Evolutionary conservation across 2,113 vertebrate genomes (phyloP).

Genomic region (Sander vitreus): DNA sequence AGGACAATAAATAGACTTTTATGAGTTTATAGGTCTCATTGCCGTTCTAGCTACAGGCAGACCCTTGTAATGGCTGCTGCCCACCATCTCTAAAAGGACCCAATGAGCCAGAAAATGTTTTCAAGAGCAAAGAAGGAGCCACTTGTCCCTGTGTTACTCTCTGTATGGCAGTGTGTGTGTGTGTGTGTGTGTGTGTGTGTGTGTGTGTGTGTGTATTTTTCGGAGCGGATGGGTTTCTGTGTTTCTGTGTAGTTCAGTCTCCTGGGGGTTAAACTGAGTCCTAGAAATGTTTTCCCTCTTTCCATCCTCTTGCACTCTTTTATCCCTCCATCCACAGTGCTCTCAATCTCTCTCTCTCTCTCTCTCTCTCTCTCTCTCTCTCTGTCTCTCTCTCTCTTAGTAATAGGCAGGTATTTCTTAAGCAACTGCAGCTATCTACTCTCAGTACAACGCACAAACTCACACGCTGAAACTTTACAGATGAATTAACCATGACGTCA

Average conservation of each 20-base stretch:
- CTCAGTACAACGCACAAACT: slow-evolving; percentile 10
- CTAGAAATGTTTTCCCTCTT: slow-evolving; percentile 14
- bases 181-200: slow-evolving; percentile 18
- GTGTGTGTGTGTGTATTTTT: slow-evolving; percentile 1
- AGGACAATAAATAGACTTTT: slow-evolving; percentile 44
- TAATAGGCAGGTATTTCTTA: slow-evolving; percentile 39
- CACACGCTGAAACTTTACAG: slow-evolving; percentile 31
- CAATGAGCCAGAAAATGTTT: slow-evolving; percentile 69
- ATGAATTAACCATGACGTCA: slow-evolving; percentile 39
- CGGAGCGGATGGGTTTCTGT: slow-evolving; percentile 30
- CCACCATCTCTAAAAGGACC: slow-evolving; percentile 50
- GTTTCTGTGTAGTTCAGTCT: slow-evolving; percentile 10
- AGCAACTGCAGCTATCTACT: slow-evolving; percentile 47
- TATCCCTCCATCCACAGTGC: neutral
- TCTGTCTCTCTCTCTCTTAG: neutral
- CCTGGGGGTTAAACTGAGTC: slow-evolving; percentile 32
- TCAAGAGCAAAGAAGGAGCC: slow-evolving; percentile 48
- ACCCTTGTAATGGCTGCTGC: slow-evolving; percentile 39
- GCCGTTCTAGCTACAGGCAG: slow-evolving; percentile 35
- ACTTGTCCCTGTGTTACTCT: slow-evolving; percentile 39
- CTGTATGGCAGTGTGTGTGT: slow-evolving; percentile 23
- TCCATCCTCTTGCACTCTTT: slow-evolving; percentile 15
- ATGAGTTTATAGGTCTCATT: slow-evolving; percentile 50
- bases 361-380: neutral
- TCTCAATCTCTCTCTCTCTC: neutral